Conservation (phyloP, 2,888 invertebrate genomes). For the Drosophila kambysellisi region DNA sequence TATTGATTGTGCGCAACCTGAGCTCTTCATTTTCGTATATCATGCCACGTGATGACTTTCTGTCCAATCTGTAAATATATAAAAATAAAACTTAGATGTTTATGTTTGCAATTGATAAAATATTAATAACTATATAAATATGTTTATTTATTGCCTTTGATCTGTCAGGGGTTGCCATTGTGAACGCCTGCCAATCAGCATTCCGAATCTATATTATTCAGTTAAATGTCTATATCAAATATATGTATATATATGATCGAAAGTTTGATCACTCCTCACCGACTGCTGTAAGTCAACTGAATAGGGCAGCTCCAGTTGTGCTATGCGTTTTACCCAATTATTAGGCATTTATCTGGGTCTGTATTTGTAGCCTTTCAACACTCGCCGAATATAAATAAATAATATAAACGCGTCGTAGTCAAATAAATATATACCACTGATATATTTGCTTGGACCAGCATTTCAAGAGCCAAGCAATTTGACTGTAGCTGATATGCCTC, state of each 20-base stretch:
- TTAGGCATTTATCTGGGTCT: conserved; percentile 45
- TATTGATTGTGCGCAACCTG: conserved; percentile 94
- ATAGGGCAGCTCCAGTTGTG: conserved; percentile 52
- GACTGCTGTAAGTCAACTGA: conserved; percentile 79
- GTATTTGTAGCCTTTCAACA: conserved; percentile 68
- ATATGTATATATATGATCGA: conserved; percentile 8
- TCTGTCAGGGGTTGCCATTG: conserved; percentile 72
- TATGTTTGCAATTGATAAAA: neutral
- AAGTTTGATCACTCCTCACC: conserved; percentile 53
- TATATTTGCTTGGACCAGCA: conserved; percentile 38
- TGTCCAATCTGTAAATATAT: conserved; percentile 89
- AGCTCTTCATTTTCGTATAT: conserved; percentile 97
- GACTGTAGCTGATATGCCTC: conserved; percentile 50
- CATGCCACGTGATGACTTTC: conserved; percentile 96
- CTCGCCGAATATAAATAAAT: conserved; percentile 73
- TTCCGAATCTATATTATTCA: conserved; percentile 24
- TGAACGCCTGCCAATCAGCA: conserved; percentile 67
- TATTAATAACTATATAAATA: neutral
- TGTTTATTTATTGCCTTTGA: conserved; percentile 59
- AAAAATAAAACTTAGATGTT: neutral
- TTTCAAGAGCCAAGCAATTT: conserved; percentile 28
- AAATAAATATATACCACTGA: conserved; percentile 66
- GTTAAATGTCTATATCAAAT: conserved; percentile 2
- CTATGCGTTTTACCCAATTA: conserved; percentile 60
- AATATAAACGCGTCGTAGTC: conserved; percentile 68